Evolutionary conservation across 2,888 invertebrate genomes (phyloP), one percentile per base, ranked within the genome.

Genomic region (Drosophila algonquin): DNA sequence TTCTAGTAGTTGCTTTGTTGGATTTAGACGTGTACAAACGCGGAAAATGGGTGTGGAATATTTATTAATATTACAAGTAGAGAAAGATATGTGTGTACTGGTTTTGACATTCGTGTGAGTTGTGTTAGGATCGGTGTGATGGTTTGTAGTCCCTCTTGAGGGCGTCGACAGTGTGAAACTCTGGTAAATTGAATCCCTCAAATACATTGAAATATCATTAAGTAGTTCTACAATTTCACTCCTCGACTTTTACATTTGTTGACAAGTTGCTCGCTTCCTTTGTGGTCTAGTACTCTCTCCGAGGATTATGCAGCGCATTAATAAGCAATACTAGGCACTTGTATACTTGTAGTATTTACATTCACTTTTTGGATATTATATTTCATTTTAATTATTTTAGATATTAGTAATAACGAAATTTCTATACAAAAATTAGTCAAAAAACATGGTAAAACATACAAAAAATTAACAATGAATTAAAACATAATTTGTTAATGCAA

Each of bases 21-120:
- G 70, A 70, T 48, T 65, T 68, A 60, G 78, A 81, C 75, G 79
- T 62, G 67, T 73, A 81, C 62, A 80, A 35, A 83, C 79, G 80
- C 68, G 75, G 86, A 89, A 85, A 85, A 85, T 85, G 85, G 85
- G 85, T 87, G 85, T 85, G 85, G 85, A 85, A 85, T 85, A 85
- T 80, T 74, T 51, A 51, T 71, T 86, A 48, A 77, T 71, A 57
- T 63, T 77, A 51, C 32, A 57, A 46, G 40, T 56, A 54, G 27
- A 24, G 24, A 54, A 54, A 40, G 46, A 58, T 73, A 53, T 53
- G 35, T 73, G 21, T 56, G 56, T 51, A 45, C 40, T 53, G 24
- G 30, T 21, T 53, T 46, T 32, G 50, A 56, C 55, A 58, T 72
- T 63, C 30, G 64, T 85, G 83, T 88, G 55, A 82, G 89, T 85